Evolutionary conservation across 2,797 vertebrate species (phyloP).

Genomic region (Pachyuromys duprasi): DNA sequence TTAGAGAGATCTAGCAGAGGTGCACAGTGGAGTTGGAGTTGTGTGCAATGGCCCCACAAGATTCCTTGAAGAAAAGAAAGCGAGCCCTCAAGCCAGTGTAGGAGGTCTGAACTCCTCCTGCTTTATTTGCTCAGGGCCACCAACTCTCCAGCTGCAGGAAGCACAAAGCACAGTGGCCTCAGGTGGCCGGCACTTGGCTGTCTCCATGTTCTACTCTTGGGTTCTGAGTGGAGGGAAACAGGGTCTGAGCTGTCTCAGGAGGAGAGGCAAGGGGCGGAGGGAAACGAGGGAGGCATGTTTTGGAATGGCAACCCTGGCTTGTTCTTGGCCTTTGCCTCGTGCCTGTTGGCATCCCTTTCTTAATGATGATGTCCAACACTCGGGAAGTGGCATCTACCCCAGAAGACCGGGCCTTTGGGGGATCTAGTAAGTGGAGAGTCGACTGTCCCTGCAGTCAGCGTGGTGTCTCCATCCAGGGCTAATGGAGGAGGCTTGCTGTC

Average conservation of each 20-base stretch:
- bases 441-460: background rate
- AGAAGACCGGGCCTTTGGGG: background rate
- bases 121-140: background rate
- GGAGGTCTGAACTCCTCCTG: background rate
- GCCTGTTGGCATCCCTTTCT: background rate
- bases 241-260: background rate
- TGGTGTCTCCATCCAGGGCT: slow-evolving; percentile 60
- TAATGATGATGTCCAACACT: background rate
- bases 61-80: background rate
- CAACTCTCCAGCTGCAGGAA: background rate
- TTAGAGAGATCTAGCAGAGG: background rate
- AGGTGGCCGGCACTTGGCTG: background rate
- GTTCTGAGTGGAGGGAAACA: background rate
- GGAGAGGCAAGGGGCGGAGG: background rate
- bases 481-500: slow-evolving; percentile 35
- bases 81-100: background rate
- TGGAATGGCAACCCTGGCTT: background rate
- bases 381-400: background rate
- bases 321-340: background rate
- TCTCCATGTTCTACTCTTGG: background rate
- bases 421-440: background rate
- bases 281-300: background rate
- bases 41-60: background rate
- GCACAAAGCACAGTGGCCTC: background rate
- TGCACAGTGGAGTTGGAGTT: background rate